Percentiles rank a stretch among this genome's conserved stretches.
Evolutionary conservation across 1,140 invertebrate genomes (phyloP).

Genomic region (Achroia grisella): DNA sequence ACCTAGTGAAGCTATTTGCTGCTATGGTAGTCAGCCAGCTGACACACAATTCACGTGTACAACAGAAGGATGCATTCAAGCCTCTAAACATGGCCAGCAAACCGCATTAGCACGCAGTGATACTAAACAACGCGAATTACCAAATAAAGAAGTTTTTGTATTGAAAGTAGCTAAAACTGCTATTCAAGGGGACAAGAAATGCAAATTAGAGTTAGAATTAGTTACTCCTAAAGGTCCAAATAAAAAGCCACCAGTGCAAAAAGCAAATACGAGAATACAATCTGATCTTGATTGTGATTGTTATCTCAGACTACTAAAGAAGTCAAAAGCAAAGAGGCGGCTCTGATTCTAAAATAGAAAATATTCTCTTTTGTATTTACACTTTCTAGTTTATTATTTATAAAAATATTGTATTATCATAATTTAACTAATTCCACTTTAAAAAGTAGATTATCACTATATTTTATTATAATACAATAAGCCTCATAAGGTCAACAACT

Average conservation of each 20-base stretch:
- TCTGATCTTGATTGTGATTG: constrained; percentile 55
- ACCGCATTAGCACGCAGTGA: constrained; percentile 36
- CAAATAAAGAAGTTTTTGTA: constrained; percentile 52
- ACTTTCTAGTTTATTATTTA: too few relatives aligned
- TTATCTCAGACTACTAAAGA: constrained; percentile 34
- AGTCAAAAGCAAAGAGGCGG: constrained; percentile 30
- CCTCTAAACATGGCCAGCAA: constrained; percentile 43
- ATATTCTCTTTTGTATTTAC: too few relatives aligned
- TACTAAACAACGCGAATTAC: constrained; percentile 22
- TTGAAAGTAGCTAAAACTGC: constrained; percentile 66
- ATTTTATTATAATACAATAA: background rate
- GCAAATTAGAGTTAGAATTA: constrained; percentile 56
- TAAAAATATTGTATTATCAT: background rate
- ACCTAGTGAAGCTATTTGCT: constrained; percentile 47
- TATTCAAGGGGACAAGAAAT: constrained; percentile 52
- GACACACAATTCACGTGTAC: constrained; percentile 60
- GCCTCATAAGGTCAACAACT: constrained; percentile 22
- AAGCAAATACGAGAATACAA: constrained; percentile 42
- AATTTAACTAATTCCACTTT: too few relatives aligned
- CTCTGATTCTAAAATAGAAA: constrained; percentile 4
- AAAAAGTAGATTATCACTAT: too few relatives aligned
- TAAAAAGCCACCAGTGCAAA: constrained; percentile 40
- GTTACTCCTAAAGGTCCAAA: constrained; percentile 54
- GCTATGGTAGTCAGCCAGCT: constrained; percentile 35
- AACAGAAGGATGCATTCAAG: constrained; percentile 53